These are phyloP conservation scores for Scelioninae gen. 2 DNA, from an alignment of 2,888 invertebrate species.

Conservation along the genomic window DNA sequence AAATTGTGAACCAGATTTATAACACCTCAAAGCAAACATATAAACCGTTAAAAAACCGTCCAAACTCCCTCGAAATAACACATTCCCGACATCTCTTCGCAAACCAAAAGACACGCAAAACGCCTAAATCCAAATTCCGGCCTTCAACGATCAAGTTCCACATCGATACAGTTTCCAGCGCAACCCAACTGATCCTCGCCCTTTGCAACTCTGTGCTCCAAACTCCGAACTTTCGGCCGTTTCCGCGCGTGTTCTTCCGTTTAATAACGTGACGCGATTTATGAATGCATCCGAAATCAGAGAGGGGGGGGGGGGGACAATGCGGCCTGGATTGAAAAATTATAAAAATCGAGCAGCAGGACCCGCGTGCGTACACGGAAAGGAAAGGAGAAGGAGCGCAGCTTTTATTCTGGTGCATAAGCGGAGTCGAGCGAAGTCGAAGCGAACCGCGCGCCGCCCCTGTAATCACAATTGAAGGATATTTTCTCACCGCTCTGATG, in stretches of 20 bases:
- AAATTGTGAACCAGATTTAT: too few species aligned
- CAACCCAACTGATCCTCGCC: too few species aligned
- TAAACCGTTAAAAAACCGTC: too few species aligned
- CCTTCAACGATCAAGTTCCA: too few species aligned
- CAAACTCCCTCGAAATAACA: too few species aligned
- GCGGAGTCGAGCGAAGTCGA: constrained; percentile 60
- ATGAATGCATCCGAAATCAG: constrained; percentile 6
- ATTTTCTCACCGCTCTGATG: constrained; percentile 76
- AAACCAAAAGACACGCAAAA: too few species aligned
- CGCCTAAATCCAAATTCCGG: too few species aligned
- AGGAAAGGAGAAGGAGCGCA: constrained; percentile 49
- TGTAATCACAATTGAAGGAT: constrained; percentile 76
- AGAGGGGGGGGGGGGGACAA: constrained; percentile 7
- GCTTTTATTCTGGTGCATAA: constrained; percentile 59
- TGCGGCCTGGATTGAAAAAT: constrained; percentile 24
- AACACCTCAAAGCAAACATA: too few species aligned
- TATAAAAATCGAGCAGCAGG: constrained; percentile 19
- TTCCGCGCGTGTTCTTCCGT: neutral
- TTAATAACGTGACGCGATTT: constrained; percentile 23
- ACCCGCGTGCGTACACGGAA: constrained; percentile 35
- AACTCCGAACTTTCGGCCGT: too few species aligned
- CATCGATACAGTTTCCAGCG: too few species aligned
- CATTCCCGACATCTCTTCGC: too few species aligned
- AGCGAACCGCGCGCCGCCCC: constrained; percentile 73
- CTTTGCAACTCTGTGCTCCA: too few species aligned